Percentiles rank a stretch among this genome's conserved stretches.
These are phyloP conservation scores for Melikaiella ostensackeni DNA, from an alignment of 2,888 invertebrate species.

Conservation along the genomic window DNA sequence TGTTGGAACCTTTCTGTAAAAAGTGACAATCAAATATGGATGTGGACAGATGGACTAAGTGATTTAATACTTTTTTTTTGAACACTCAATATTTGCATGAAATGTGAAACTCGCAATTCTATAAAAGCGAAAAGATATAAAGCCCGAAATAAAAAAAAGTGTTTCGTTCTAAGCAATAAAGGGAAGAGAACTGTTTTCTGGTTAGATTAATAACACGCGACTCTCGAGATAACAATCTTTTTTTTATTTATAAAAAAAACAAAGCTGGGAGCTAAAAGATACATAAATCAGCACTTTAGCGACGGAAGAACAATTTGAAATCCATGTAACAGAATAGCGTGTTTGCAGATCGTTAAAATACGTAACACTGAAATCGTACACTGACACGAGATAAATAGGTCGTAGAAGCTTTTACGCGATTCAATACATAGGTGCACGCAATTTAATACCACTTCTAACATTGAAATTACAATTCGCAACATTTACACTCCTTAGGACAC, in stretches of 20 bases:
- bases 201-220: conserved; percentile 36
- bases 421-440: conserved; percentile 15
- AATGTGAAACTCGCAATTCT: not conserved
- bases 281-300: conserved; percentile 39
- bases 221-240: conserved; percentile 1
- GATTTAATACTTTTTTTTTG: not conserved
- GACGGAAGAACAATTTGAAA: conserved; percentile 37
- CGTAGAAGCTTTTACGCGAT: conserved; percentile 25
- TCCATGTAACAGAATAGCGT: conserved; percentile 37
- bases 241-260: conserved; percentile 26
- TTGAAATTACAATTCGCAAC: conserved; percentile 33
- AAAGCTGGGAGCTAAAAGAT: conserved; percentile 23
- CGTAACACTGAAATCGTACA: conserved; percentile 38
- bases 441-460: conserved; percentile 32
- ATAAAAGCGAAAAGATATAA: not conserved
- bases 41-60: too few species aligned
- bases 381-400: conserved; percentile 38
- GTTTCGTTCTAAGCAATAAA: conserved; percentile 3
- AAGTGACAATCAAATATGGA: too few species aligned
- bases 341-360: conserved; percentile 35
- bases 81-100: not conserved
- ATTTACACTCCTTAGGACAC: conserved; percentile 24
- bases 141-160: not conserved
- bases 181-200: not conserved
- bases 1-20: too few species aligned